Evolutionary conservation across 2,113 vertebrate genomes (phyloP), one percentile per base, ranked within the genome.

Genomic region (Jacana jacana): DNA sequence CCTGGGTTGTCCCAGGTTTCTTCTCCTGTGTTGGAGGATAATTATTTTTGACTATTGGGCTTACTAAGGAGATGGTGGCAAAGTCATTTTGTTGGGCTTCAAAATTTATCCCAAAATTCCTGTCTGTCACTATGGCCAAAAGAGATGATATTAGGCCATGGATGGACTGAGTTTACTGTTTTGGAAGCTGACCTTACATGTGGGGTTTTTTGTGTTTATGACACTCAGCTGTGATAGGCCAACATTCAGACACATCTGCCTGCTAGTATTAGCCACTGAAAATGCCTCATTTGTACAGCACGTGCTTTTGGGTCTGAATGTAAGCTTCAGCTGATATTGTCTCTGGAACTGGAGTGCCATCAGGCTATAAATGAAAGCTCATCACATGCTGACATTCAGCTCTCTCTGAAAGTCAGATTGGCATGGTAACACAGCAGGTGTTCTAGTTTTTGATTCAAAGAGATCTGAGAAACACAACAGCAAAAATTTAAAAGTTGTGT

Each of bases 361-460:
- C 40, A 86, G 42, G 54, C 37, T 96, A 60, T 69, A 88, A 92
- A 93, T 66, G 77, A 96, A 95, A 94, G 71, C n/a, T 77, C 42
- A 40, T 87, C 77, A 39, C 35, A 35, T 64, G 51, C 27, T 93
- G 79, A 86, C 49, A 75, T 68, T 86, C 60, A 70, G 42, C 39
- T 30, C 30, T 70, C 31, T 77, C 60, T 93, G 64, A 65, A 93
- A 84, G 60, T 93, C 89, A 58, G 64, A 93, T 76, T 96, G 92
- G n/a, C 90, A 91, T 44, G 77, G 63, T 55, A 91, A 89, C 63
- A 84, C 80, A 88, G 86, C 63, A 83, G 78, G 79, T 75, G 65
- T 40, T 91, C 72, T 84, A 6, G 7, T 46, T 93, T 70, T 84
- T 66, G 35, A 71, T 55, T 69, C 39, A 42, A 75, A 81, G 55